Percentiles rank a stretch among this genome's conserved stretches.
Evolutionary conservation across 2,797 vertebrate species (phyloP).

Genomic region (Melanotaenia pygmaea): DNA sequence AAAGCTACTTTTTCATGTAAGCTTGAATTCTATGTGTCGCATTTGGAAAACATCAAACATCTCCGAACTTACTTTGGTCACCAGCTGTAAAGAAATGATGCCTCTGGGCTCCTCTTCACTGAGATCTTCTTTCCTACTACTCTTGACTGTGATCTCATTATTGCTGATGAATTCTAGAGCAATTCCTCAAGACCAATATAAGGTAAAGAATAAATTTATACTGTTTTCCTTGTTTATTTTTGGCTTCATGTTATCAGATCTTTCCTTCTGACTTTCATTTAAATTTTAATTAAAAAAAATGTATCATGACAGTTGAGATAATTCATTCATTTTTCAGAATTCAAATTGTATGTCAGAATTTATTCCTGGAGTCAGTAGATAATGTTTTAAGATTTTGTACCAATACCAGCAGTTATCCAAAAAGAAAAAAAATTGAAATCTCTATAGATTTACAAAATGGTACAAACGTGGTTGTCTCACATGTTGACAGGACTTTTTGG

Average conservation of each 20-base stretch:
- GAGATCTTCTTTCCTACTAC: slow-evolving; percentile 33
- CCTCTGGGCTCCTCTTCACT: slow-evolving; percentile 14
- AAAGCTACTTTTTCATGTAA: not conserved
- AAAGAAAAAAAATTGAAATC: not conserved
- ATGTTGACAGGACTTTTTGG: slow-evolving; percentile 46
- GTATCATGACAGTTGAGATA: not conserved
- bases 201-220: slow-evolving; percentile 51
- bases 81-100: slow-evolving; percentile 50
- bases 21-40: not conserved
- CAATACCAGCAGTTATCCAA: not conserved
- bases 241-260: not conserved
- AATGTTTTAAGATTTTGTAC: not conserved
- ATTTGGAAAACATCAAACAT: slow-evolving; percentile 13
- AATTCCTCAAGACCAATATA: slow-evolving; percentile 16
- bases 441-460: not conserved
- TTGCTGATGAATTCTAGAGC: slow-evolving; percentile 50
- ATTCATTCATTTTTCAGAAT: not conserved
- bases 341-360: not conserved
- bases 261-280: not conserved
- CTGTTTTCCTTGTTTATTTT: not conserved
- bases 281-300: not conserved
- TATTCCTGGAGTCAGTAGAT: not conserved
- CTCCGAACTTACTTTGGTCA: slow-evolving; percentile 3
- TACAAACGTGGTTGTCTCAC: not conserved
- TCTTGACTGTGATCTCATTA: slow-evolving; percentile 55